Percentiles rank a stretch among this genome's conserved stretches.
phyloP scores from a whole-genome alignment of 2,797 vertebrate genomes.

The Sebastes vulpes region DNA sequence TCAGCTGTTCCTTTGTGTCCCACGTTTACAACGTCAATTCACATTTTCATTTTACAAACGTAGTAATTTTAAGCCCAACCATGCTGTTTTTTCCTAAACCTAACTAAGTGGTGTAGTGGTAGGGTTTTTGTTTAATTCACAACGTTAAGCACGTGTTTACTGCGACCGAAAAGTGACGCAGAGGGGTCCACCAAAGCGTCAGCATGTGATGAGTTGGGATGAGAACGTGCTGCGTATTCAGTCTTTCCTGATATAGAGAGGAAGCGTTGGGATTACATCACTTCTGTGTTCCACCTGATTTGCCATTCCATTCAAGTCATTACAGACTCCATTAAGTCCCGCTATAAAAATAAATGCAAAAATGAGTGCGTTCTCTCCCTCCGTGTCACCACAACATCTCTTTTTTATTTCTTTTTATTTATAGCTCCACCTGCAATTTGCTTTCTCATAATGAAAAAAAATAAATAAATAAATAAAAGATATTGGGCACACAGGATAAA shows the following conservation, averaged over 20 bases:
- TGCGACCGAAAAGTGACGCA: too few relatives aligned
- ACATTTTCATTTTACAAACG: too few relatives aligned
- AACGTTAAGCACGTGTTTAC: too few relatives aligned
- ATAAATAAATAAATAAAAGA: background rate
- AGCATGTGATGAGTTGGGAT: too few relatives aligned
- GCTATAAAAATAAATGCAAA: conserved; percentile 24
- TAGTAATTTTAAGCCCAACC: too few relatives aligned
- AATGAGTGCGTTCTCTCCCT: background rate
- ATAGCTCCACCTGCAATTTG: conserved; percentile 23
- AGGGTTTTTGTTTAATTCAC: too few relatives aligned
- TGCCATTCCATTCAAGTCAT: conserved; percentile 1
- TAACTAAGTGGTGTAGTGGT: too few relatives aligned
- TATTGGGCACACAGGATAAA: conserved; percentile 10
- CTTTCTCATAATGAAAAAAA: conserved; percentile 19
- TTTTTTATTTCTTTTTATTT: conserved; percentile 33
- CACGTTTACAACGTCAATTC: too few relatives aligned
- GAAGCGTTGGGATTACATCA: conserved; percentile 4
- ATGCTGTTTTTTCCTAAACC: background rate
- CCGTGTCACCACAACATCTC: conserved; percentile 3
- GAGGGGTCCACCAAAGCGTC: too few relatives aligned
- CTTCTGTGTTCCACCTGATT: background rate
- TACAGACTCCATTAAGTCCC: conserved; percentile 12
- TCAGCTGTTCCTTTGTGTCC: too few relatives aligned
- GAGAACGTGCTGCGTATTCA: background rate
- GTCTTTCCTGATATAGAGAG: background rate